Evolutionary conservation across 2,797 vertebrate species (phyloP), one percentile per base, ranked within the genome.

Genomic region (Lates japonicus): DNA sequence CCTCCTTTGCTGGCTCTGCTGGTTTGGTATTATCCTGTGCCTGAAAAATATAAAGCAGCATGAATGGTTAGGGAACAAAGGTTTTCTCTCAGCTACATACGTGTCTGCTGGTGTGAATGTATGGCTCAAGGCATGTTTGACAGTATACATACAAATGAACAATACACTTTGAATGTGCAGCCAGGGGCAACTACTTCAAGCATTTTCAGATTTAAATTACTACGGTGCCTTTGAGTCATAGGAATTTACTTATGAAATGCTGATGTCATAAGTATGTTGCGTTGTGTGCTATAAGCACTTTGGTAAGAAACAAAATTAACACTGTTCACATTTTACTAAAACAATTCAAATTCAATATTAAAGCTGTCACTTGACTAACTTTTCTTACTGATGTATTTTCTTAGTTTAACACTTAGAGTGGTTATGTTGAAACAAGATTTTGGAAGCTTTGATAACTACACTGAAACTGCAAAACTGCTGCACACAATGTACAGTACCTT

Each of bases 1-100:
- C 94, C 62, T 90, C 92, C 88, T 96, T 96, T 7, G 91, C 51
- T 10, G 78, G 75, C 55, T 74, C 81, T 52, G 71, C 70, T 79
- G 75, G 58, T 75, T 74, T 77, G 8, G 33, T 17, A 5, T 58
- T n/a, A 0, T 83, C 82, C 31, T 78, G 63, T 2, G 1, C 81
- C 92, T 92, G 80, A 66, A 89, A 81, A 84, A 90, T 3, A 84
- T 7, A 91, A 78, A 69, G n/a, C 25, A 83, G 59, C 3, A 31
- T 7, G 13, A 1, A 19, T 4, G 9, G 29, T 80, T 66, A 83
- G 39, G 8, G 7, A 75, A 65, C 11, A 77, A 31, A 67, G 39
- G 1, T 17, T 42, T 64, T 63, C 4, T 0, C 3, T 60, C 1
- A 13, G 14, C 14, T 29, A n/a, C 0, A 3, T 4, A 61, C 22